A percentile compares a stretch with the other conserved stretches of the same genome.
Conservation (phyloP, 2,888 invertebrate species). For the Nemotelus nigrinus region DNA sequence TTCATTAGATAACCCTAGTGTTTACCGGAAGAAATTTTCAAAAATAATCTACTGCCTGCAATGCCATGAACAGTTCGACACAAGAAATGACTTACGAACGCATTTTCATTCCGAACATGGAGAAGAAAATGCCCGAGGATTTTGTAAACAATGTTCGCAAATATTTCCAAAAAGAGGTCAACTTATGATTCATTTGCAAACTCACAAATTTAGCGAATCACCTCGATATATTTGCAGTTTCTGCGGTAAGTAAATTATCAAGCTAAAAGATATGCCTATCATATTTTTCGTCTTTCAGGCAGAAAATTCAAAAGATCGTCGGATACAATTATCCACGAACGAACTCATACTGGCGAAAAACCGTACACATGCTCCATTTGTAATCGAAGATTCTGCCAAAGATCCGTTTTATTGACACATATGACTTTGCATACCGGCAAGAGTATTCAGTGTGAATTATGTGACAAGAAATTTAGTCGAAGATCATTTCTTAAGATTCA, state of each 20-base stretch:
- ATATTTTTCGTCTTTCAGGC: not conserved
- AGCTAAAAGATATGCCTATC: not conserved
- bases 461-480: constrained; percentile 54
- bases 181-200: constrained; percentile 5
- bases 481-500: constrained; percentile 54
- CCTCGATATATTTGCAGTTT: not conserved
- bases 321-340: not conserved
- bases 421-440: constrained; percentile 54
- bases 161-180: constrained; percentile 2
- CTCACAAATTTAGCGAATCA: not conserved
- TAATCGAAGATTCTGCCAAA: constrained; percentile 53
- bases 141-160: constrained; percentile 2
- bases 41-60: constrained; percentile 24
- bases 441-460: constrained; percentile 53
- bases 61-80: constrained; percentile 4
- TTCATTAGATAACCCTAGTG: not conserved
- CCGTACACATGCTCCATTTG: constrained; percentile 55
- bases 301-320: not conserved
- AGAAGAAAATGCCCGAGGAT: constrained; percentile 14
- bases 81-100: not conserved
- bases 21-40: not conserved
- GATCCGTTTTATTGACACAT: constrained; percentile 54
- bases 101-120: constrained; percentile 28
- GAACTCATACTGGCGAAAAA: constrained; percentile 54
- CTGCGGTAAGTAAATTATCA: constrained; percentile 17